These are phyloP conservation scores for Oreochromis aureus DNA, from an alignment of 2,113 vertebrate species.

Conservation along the genomic window DNA sequence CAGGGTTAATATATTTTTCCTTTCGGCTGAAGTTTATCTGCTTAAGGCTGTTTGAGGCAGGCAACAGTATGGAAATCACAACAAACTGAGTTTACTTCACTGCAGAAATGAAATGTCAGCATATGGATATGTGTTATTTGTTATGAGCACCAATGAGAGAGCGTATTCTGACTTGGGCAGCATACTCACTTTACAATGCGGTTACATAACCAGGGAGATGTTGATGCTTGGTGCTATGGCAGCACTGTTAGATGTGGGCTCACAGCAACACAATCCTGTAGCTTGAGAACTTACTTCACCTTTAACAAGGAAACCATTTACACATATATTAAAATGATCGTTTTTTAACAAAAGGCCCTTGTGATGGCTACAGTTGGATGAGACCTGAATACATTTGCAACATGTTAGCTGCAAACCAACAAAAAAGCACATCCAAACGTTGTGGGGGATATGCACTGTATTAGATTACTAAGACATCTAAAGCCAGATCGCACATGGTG, in stretches of 20 bases:
- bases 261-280: background rate
- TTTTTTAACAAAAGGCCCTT: background rate
- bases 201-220: background rate
- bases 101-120: background rate
- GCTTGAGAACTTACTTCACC: background rate
- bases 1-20: background rate
- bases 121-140: background rate
- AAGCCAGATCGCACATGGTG: background rate
- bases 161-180: background rate
- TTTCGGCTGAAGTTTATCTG: background rate
- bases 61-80: background rate
- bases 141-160: background rate
- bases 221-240: background rate
- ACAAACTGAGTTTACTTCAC: background rate
- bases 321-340: background rate
- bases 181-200: background rate
- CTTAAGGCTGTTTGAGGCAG: background rate
- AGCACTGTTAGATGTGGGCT: background rate
- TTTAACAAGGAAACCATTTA: background rate
- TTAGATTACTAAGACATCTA: background rate
- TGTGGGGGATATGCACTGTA: background rate
- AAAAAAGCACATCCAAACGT: background rate
- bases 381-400: background rate
- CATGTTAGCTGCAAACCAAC: background rate
- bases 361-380: background rate